phyloP scores from a whole-genome alignment of 2,113 vertebrate species.

The Bujurquina vittata region DNA sequence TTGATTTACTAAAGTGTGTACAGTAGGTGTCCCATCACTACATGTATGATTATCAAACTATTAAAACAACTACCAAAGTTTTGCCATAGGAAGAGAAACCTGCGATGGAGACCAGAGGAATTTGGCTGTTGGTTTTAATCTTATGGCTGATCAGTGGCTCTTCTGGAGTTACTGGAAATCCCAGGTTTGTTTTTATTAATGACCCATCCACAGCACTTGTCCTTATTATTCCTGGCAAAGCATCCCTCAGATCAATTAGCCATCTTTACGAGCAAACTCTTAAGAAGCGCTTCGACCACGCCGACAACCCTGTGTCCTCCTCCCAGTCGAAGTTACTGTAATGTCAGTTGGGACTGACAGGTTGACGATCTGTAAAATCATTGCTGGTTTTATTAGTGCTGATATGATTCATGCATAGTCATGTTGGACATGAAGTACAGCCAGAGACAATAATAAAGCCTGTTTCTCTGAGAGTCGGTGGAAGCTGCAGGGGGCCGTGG shows the following conservation, averaged over 20 bases:
- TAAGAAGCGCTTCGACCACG: slow-evolving; percentile 1
- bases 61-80: not conserved
- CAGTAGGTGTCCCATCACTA: slow-evolving; percentile 9
- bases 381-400: slow-evolving; percentile 54
- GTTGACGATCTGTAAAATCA: slow-evolving; percentile 56
- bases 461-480: slow-evolving; percentile 15
- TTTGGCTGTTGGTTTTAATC: not conserved
- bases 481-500: slow-evolving; percentile 17
- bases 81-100: not conserved
- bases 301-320: not conserved
- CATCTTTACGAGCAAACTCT: slow-evolving; percentile 41
- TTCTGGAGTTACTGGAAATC: not conserved
- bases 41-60: not conserved
- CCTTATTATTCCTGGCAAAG: not conserved
- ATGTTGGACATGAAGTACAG: slow-evolving; percentile 24
- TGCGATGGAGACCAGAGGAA: not conserved
- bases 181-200: not conserved
- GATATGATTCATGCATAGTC: slow-evolving; percentile 55
- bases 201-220: not conserved
- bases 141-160: not conserved
- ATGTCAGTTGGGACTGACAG: slow-evolving; percentile 47
- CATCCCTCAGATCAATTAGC: slow-evolving; percentile 40
- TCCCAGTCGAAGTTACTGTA: slow-evolving; percentile 38
- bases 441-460: slow-evolving; percentile 22
- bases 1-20: not conserved